A percentile compares a stretch with the other conserved stretches of the same genome.
Evolutionary conservation across 2,113 vertebrate species (phyloP).

Genomic region (Siniperca chuatsi): DNA sequence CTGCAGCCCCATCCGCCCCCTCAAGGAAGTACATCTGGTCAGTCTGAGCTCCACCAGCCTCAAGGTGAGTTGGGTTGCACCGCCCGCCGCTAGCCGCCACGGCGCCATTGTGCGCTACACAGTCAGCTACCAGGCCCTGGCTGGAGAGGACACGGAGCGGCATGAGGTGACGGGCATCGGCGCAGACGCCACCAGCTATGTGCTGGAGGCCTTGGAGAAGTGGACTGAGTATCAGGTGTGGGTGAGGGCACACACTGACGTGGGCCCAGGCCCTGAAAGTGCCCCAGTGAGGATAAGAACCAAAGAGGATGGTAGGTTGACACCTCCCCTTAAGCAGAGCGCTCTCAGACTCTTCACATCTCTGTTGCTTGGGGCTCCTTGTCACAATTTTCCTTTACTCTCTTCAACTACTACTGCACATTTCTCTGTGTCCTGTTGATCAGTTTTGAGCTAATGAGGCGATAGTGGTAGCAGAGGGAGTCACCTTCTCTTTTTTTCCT

Average conservation of each 20-base stretch:
- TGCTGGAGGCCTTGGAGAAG: conserved; percentile 97
- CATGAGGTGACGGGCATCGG: conserved; percentile 92
- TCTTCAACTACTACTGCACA: conserved; percentile 11
- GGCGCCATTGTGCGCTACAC: conserved; percentile 97
- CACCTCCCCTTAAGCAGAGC: conserved; percentile 31
- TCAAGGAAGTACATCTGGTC: conserved; percentile 94
- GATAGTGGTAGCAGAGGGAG: not conserved
- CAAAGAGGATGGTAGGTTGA: conserved; percentile 95
- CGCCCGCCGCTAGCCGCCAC: conserved; percentile 94
- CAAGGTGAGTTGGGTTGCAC: conserved; percentile 99
- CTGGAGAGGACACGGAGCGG: conserved; percentile 93
- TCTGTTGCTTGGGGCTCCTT: conserved; percentile 31
- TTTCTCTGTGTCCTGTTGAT: conserved; percentile 51
- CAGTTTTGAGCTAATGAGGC: conserved; percentile 53
- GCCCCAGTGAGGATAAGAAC: conserved; percentile 91
- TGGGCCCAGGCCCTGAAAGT: conserved; percentile 97
- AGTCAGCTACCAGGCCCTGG: conserved; percentile 91
- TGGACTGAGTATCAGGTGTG: conserved; percentile 99
- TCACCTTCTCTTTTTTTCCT: conserved; percentile 33
- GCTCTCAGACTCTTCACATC: conserved; percentile 24
- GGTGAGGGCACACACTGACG: conserved; percentile 98
- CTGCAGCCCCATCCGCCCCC: conserved; percentile 96
- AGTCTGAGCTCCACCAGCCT: conserved; percentile 96
- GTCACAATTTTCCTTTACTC: conserved; percentile 31
- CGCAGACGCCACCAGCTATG: conserved; percentile 90